Conservation (phyloP, 2,113 vertebrate genomes). For the Butorides virescens region DNA sequence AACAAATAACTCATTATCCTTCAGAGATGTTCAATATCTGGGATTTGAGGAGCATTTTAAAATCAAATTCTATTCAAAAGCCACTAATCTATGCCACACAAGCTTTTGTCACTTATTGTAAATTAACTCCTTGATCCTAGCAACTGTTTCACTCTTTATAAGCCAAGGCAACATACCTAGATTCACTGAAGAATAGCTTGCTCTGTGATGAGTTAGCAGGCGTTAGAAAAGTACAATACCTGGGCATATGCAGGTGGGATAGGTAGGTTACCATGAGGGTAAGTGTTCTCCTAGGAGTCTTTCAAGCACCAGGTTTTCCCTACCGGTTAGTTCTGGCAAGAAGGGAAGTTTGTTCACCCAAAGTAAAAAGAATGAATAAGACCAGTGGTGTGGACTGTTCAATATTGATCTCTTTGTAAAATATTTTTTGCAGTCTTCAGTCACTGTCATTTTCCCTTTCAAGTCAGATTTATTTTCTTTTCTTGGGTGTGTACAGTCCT, state of each 20-base stretch:
- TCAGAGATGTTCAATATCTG: not conserved
- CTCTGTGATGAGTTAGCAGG: not conserved
- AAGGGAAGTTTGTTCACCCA: not conserved
- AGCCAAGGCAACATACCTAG: not conserved
- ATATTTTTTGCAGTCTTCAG: not conserved
- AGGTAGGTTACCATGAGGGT: not conserved
- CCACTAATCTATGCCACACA: not conserved
- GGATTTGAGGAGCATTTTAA: not conserved
- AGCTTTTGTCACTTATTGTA: not conserved
- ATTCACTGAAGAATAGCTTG: not conserved
- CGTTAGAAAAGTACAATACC: not conserved
- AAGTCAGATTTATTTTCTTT: not conserved
- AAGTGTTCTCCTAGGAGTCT: not conserved
- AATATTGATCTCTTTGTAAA: not conserved
- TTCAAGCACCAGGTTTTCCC: not conserved
- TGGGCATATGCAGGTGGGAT: not conserved
- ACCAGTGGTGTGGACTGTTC: not conserved
- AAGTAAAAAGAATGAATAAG: not conserved
- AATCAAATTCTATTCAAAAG: not conserved
- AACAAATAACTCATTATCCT: not conserved
- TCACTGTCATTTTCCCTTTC: not conserved
- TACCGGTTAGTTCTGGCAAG: not conserved
- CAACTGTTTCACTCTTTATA: not conserved
- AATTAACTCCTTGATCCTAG: not conserved
- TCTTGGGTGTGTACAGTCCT: not conserved